Percentiles rank a stretch among this genome's conserved stretches.
phyloP scores from a whole-genome alignment of 2,113 vertebrate species.

The Nerophis ophidion region DNA sequence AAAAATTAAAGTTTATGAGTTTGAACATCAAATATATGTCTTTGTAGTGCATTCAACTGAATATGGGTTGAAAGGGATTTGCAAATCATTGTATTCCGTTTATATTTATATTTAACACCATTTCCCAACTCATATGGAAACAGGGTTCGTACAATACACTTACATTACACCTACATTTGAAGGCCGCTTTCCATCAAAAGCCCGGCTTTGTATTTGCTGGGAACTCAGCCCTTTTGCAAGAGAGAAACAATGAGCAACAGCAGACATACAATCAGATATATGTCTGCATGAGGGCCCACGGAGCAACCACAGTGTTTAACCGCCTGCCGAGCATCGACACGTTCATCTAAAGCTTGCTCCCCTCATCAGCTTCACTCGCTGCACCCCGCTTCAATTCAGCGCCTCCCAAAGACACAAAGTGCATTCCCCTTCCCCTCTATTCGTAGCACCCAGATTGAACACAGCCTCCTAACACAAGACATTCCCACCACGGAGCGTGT shows the following conservation, averaged over 20 bases:
- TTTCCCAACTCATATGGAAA: too few relatives aligned
- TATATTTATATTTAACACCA: too few relatives aligned
- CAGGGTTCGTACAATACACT: too few relatives aligned
- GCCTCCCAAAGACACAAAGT: constrained; percentile 66
- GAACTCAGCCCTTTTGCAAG: constrained; percentile 24
- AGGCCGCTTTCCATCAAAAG: constrained; percentile 22
- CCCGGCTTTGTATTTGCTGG: constrained; percentile 32
- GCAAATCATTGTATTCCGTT: too few relatives aligned
- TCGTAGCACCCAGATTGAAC: constrained; percentile 55
- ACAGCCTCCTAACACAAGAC: constrained; percentile 54
- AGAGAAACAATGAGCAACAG: constrained; percentile 12
- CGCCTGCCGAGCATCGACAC: constrained; percentile 56
- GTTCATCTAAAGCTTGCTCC: constrained; percentile 58
- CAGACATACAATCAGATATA: constrained; percentile 32
- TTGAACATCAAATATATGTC: too few relatives aligned
- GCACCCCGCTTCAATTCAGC: constrained; percentile 65
- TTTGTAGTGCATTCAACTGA: too few relatives aligned
- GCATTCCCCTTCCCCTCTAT: constrained; percentile 42
- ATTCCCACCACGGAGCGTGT: constrained; percentile 65
- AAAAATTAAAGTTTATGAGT: too few relatives aligned
- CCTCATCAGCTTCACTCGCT: constrained; percentile 66
- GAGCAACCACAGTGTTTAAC: constrained; percentile 32
- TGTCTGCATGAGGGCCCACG: constrained; percentile 44
- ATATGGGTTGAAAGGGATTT: too few relatives aligned
- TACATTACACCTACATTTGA: constrained; percentile 35